These are phyloP conservation scores for Picus viridis DNA, from an alignment of 2,797 vertebrate genomes.

Conservation along the genomic window DNA sequence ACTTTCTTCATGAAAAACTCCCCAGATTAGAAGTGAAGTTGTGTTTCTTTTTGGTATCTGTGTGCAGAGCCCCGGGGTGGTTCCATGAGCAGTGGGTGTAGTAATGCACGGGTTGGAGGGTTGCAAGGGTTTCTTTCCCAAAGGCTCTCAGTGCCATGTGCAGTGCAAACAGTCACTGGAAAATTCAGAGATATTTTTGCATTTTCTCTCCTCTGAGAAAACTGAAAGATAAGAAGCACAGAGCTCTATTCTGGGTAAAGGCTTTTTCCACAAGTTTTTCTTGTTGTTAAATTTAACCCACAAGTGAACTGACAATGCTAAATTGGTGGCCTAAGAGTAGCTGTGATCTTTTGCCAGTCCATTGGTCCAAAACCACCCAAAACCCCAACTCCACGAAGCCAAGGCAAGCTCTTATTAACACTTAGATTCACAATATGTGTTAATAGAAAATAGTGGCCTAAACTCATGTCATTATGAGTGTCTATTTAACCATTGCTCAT, in stretches of 20 bases:
- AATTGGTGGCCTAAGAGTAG: neutral
- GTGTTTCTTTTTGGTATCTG: neutral
- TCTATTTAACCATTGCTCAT: neutral
- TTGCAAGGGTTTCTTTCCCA: neutral
- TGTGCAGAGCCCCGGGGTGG: neutral
- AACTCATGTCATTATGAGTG: neutral
- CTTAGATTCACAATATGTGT: neutral
- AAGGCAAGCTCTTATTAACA: neutral
- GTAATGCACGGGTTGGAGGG: neutral
- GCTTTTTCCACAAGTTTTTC: slow-evolving; percentile 8
- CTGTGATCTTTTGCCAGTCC: neutral
- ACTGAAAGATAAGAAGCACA: neutral
- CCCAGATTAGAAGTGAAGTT: neutral
- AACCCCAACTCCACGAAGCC: neutral
- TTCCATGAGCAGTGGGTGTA: neutral
- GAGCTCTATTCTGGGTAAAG: neutral
- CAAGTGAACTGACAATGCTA: neutral
- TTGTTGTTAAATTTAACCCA: slow-evolving; percentile 27
- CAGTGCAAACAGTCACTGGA: neutral
- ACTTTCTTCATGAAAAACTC: neutral
- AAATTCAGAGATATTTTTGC: neutral
- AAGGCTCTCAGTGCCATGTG: neutral
- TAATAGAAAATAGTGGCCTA: neutral
- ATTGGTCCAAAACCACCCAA: neutral
- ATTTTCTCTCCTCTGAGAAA: neutral